Evolutionary conservation across 2,113 vertebrate genomes (phyloP), one percentile per base, ranked within the genome.

Genomic region (Martes martes): DNA sequence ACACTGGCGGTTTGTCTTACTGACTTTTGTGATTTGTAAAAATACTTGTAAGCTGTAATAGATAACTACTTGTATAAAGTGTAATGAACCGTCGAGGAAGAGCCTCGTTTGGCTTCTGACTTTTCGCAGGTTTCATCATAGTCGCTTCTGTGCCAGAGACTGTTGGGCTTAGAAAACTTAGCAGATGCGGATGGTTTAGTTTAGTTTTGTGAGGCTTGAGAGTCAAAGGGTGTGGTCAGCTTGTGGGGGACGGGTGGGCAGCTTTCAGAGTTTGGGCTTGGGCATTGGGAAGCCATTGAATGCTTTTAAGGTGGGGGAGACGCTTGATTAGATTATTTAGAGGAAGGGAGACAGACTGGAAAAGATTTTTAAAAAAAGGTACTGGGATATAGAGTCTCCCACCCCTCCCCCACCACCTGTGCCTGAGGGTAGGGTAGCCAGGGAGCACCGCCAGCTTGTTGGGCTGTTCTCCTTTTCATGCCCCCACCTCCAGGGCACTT

Each of bases 371-470:
- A 6, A 18, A 55, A 55, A 55, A 55, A 55, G 52, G 16, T 55
- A 55, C 47, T 23, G 28, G 19, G 23, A 33, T 21, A 24, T 67
- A 39, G 28, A 13, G 33, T 67, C 26, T 28, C 7, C 23, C 26
- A 23, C 11, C 23, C 3, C 2, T 50, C 7, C 2, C 8, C 18
- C 6, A 1, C 9, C 0, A 2, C 13, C 28, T 24, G 21, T 7
- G 69, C 50, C 14, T 87, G 5, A 8, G 11, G 65, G 33, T 24
- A 7, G 11, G 65, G 33, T 24, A 8, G 8, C 84, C 47, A 13
- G 39, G 74, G 28, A 76, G 2, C 33, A 16, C 3, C 0, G 7
- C 23, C 55, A 31, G 13, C 16, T 50, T 52, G 42, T 33, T 47
- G 7, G n/a, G 19, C 50, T 67, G 21, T 1, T 36, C 63, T 93